Percentiles rank a stretch among this genome's conserved stretches.
phyloP scores from a whole-genome alignment of 2,888 invertebrate genomes.

The Meiosimyza decipiens region DNA sequence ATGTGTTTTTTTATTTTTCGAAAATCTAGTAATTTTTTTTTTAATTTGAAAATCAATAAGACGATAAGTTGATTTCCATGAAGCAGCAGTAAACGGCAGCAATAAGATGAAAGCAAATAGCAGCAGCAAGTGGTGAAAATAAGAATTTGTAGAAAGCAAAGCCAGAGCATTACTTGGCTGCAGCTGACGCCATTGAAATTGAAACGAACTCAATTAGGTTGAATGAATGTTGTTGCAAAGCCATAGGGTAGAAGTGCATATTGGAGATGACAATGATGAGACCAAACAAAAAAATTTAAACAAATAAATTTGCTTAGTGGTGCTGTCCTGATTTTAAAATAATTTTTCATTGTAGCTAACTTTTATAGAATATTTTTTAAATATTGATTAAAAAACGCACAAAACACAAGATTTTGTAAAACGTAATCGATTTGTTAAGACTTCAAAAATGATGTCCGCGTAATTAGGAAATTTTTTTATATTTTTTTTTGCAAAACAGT shows the following conservation, averaged over 20 bases:
- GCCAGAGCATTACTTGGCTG: slow-evolving; percentile 16
- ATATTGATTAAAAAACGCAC: no score
- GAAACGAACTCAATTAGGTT: slow-evolving; percentile 46
- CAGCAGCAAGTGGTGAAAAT: slow-evolving; percentile 14
- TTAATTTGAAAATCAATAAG: slow-evolving; percentile 46
- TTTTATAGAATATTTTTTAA: no score
- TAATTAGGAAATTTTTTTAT: no score
- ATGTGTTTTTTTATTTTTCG: slow-evolving; percentile 19
- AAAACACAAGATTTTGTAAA: no score
- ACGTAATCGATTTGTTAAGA: no score
- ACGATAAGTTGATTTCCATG: slow-evolving; percentile 40
- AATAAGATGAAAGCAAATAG: not conserved
- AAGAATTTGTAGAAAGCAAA: slow-evolving; percentile 7
- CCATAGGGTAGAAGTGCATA: not conserved
- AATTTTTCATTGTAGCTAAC: no score
- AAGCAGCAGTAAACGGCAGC: slow-evolving; percentile 2
- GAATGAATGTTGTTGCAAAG: not conserved
- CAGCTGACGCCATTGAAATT: slow-evolving; percentile 43
- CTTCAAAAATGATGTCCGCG: no score
- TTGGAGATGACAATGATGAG: not conserved
- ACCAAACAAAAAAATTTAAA: no score
- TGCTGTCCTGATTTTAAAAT: no score
- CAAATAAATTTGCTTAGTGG: no score
- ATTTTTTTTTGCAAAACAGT: no score
- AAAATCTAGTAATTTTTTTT: slow-evolving; percentile 23